A percentile compares a stretch with the other conserved stretches of the same genome.
Evolutionary conservation across 1,140 invertebrate species (phyloP).

Genomic region (Drosophila sturtevanti): DNA sequence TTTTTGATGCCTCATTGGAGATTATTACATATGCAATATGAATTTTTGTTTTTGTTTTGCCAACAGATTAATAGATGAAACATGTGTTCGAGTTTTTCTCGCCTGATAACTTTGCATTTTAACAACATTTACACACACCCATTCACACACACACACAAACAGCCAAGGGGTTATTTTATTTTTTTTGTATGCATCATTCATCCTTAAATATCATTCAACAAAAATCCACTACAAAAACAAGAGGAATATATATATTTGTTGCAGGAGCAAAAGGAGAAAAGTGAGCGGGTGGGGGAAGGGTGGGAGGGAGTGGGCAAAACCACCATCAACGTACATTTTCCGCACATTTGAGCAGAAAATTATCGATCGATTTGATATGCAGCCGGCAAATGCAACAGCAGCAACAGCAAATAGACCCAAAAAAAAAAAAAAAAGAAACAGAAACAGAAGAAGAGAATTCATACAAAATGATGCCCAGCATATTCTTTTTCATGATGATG

Average conservation of each 20-base stretch:
- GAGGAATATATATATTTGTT: not conserved
- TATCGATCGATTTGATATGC: slow-evolving; percentile 79
- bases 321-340: slow-evolving; percentile 71
- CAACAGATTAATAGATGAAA: slow-evolving; percentile 1
- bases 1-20: not conserved
- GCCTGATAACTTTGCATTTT: not conserved
- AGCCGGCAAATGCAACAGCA: slow-evolving; percentile 61
- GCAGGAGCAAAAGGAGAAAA: too few species aligned
- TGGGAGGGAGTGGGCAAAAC: not conserved
- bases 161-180: not conserved
- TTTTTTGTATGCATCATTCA: not conserved
- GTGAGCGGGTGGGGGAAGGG: not conserved
- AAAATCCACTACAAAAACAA: slow-evolving; percentile 8
- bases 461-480: slow-evolving; percentile 47
- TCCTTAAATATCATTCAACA: slow-evolving; percentile 6
- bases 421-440: not conserved
- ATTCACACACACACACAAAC: too few species aligned
- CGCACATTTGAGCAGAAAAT: slow-evolving; percentile 80
- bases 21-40: not conserved
- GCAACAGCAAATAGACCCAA: slow-evolving; percentile 59
- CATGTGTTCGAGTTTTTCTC: not conserved
- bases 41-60: not conserved
- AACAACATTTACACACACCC: not conserved
- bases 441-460: not conserved
- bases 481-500: slow-evolving; percentile 11